Conservation (phyloP, 1,140 invertebrate species). For the Drosophila melanica region DNA sequence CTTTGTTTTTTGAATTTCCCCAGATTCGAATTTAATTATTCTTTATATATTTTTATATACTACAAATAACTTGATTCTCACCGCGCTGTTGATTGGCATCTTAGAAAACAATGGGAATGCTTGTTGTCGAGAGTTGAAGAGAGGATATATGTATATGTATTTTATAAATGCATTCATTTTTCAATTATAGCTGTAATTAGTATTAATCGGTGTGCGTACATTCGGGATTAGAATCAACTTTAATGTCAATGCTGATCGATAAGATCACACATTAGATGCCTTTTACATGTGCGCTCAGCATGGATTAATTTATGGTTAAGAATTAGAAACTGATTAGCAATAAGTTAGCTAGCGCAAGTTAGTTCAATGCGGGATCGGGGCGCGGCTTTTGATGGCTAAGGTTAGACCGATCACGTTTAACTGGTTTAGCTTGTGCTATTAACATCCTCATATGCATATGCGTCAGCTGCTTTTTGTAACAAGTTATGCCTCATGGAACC, state of each 20-base stretch:
- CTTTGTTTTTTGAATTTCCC: slow-evolving; percentile 33
- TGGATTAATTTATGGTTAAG: not conserved
- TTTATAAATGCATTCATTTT: no score
- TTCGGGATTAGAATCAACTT: no score
- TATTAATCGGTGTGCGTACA: no score
- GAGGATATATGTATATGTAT: not conserved
- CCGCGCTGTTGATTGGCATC: slow-evolving; percentile 13
- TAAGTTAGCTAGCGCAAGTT: not conserved
- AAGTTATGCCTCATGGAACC: not conserved
- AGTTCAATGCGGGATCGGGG: slow-evolving; percentile 12
- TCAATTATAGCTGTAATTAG: no score
- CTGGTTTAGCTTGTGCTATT: slow-evolving; percentile 23
- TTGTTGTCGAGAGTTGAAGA: no score
- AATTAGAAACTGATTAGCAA: not conserved
- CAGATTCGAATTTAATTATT: slow-evolving; percentile 23
- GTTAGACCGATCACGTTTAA: slow-evolving; percentile 35
- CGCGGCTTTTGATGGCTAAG: slow-evolving; percentile 28
- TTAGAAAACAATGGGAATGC: not conserved
- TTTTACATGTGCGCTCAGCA: not conserved
- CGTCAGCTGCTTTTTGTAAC: slow-evolving; percentile 17
- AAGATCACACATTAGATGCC: not conserved
- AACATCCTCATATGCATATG: slow-evolving; percentile 10
- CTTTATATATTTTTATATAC: not conserved
- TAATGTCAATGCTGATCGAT: not conserved
- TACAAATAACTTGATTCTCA: slow-evolving; percentile 32